These are phyloP conservation scores for Oscheius onirici DNA, from an alignment of 2,888 invertebrate species.

Conservation along the genomic window DNA sequence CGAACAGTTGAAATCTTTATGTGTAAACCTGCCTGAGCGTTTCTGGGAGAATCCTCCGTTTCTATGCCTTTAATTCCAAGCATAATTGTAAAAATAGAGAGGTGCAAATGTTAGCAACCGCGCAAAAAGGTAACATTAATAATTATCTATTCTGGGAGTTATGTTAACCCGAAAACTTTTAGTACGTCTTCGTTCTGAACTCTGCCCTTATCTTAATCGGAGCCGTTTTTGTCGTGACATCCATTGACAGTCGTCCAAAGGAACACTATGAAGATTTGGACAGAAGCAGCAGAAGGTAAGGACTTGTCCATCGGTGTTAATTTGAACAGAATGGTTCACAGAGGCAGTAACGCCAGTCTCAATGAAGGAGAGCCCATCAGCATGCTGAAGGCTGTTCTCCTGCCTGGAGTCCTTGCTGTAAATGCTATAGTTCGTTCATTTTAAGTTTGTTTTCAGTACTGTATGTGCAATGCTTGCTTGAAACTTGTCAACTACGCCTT, in stretches of 20 bases:
- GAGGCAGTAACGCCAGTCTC: conserved; percentile 25
- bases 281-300: conserved; percentile 21
- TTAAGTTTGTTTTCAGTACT: conserved; percentile 72
- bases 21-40: too few relatives aligned
- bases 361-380: conserved; percentile 55
- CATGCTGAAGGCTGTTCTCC: conserved; percentile 60
- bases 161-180: background rate
- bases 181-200: conserved; percentile 69
- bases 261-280: conserved; percentile 52
- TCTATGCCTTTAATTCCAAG: too few relatives aligned
- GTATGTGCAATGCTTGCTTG: conserved; percentile 75
- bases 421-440: conserved; percentile 5
- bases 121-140: too few relatives aligned
- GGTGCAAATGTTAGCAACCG: too few relatives aligned
- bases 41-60: too few relatives aligned
- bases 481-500: conserved; percentile 76
- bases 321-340: conserved; percentile 33
- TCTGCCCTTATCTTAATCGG: conserved; percentile 72
- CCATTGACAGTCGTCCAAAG: conserved; percentile 73
- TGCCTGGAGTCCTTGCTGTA: conserved; percentile 69
- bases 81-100: too few relatives aligned
- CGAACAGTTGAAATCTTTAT: too few relatives aligned
- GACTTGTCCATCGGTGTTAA: background rate
- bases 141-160: background rate
- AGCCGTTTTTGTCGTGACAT: conserved; percentile 38